These are phyloP conservation scores for Pseudolaguvia tuberculata DNA, from an alignment of 2,113 vertebrate species.

Conservation along the genomic window DNA sequence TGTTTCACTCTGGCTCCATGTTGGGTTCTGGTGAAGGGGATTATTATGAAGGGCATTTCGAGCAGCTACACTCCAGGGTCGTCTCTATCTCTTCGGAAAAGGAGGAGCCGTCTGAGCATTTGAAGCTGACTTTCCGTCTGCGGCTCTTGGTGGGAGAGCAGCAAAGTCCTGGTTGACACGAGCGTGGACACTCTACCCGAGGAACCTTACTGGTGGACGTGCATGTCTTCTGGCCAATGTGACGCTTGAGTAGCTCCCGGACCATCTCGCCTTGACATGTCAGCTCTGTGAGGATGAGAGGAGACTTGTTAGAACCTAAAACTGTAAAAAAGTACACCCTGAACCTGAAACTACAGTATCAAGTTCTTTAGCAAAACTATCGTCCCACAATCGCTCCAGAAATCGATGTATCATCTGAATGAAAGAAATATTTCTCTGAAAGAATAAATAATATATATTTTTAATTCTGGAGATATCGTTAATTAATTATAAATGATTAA, in stretches of 20 bases:
- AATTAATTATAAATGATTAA: no score
- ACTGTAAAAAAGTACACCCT: no score
- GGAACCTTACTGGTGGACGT: constrained; percentile 78
- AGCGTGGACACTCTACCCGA: constrained; percentile 76
- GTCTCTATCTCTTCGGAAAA: constrained; percentile 92
- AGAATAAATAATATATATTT: no score
- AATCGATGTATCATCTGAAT: no score
- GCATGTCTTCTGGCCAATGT: constrained; percentile 79
- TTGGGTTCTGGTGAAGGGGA: constrained; percentile 30
- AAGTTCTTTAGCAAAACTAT: no score
- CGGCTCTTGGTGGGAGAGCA: constrained; percentile 84
- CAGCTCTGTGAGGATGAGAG: constrained; percentile 66
- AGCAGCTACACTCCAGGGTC: constrained; percentile 87
- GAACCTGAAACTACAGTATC: no score
- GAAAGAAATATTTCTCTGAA: no score
- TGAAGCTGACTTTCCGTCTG: constrained; percentile 85
- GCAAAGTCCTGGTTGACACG: constrained; percentile 78
- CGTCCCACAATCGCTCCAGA: no score
- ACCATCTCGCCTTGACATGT: constrained; percentile 82
- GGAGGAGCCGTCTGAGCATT: constrained; percentile 83
- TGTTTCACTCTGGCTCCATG: constrained; percentile 61
- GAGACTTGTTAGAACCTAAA: background rate
- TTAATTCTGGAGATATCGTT: no score
- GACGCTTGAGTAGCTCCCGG: constrained; percentile 82
- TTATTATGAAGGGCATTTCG: constrained; percentile 76